Conservation (phyloP, 2,797 vertebrate genomes). For the Emys orbicularis region DNA sequence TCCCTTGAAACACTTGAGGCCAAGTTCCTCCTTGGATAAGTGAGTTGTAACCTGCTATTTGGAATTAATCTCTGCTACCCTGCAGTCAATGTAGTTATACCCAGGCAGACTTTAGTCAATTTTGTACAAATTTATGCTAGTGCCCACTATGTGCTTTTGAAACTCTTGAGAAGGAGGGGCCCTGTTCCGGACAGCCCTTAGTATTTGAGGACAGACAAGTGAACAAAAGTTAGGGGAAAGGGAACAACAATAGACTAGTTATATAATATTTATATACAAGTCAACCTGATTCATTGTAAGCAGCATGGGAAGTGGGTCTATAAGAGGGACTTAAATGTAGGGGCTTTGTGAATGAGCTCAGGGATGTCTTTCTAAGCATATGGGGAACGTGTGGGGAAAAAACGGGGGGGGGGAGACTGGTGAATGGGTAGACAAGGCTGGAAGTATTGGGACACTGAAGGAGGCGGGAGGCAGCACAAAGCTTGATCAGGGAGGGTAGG, state of each 20-base stretch:
- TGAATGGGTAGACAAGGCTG: neutral
- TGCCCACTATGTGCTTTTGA: neutral
- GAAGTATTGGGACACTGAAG: neutral
- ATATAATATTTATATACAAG: neutral
- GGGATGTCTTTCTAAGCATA: neutral
- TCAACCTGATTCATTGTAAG: neutral
- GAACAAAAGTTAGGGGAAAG: neutral
- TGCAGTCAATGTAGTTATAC: neutral
- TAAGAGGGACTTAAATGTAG: neutral
- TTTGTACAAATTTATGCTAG: neutral
- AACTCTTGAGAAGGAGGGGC: neutral
- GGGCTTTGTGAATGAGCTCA: neutral
- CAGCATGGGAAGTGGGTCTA: accelerated
- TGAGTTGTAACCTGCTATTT: neutral
- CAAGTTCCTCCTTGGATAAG: neutral
- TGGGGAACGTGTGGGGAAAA: neutral
- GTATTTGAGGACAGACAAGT: neutral
- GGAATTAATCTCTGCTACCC: neutral
- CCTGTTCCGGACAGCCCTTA: slow-evolving; percentile 5
- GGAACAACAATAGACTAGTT: neutral
- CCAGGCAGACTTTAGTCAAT: neutral
- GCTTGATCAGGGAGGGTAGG: neutral
- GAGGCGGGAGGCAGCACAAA: neutral
- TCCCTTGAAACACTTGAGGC: neutral
- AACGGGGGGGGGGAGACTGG: neutral